Evolutionary conservation across 2,888 invertebrate genomes (phyloP).

Genomic region (Salpingus planirostris): DNA sequence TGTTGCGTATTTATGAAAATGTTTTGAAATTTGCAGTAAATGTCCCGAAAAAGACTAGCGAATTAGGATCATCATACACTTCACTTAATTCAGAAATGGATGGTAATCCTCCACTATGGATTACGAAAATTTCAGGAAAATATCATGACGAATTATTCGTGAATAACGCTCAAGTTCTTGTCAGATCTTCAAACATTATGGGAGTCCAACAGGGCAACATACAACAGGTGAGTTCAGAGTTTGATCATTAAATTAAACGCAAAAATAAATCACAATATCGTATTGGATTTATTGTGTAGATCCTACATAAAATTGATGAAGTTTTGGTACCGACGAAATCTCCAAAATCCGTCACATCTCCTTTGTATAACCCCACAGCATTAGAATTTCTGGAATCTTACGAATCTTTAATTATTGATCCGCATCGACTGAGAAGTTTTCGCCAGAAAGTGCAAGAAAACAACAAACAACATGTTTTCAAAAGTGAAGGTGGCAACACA

Average conservation of each 20-base stretch:
- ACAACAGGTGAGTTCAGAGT: conserved; percentile 46
- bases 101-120: conserved; percentile 80
- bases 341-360: conserved; percentile 43
- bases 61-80: conserved; percentile 50
- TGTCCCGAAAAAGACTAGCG: conserved; percentile 58
- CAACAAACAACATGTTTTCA: conserved; percentile 66
- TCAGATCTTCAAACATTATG: conserved; percentile 57
- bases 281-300: conserved; percentile 45
- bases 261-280: conserved; percentile 1
- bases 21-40: conserved; percentile 75
- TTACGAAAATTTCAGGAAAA: conserved; percentile 55
- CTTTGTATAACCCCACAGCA: conserved; percentile 72
- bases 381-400: conserved; percentile 70
- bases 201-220: conserved; percentile 50
- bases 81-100: conserved; percentile 69
- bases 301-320: conserved; percentile 81
- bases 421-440: conserved; percentile 63
- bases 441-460: conserved; percentile 65
- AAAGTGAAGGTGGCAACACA: conserved; percentile 70
- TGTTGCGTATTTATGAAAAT: too few species aligned
- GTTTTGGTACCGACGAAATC: conserved; percentile 71
- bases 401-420: conserved; percentile 64
- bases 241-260: not conserved
- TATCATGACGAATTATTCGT: conserved; percentile 70
- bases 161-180: conserved; percentile 75